phyloP scores from a whole-genome alignment of 2,113 vertebrate species.

The Scytalopus superciliaris region DNA sequence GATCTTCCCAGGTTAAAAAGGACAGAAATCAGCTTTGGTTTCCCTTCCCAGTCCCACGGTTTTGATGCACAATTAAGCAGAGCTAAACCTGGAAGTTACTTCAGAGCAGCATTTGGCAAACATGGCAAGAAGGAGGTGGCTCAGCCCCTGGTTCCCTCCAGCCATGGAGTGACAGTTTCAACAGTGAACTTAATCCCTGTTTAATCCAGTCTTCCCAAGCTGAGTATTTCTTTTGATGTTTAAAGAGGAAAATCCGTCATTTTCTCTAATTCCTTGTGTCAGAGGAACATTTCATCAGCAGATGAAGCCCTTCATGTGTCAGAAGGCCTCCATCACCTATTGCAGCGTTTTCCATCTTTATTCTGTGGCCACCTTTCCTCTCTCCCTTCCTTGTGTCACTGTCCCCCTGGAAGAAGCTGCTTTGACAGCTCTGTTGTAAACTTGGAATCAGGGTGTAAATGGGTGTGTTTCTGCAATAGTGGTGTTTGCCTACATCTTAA shows the following conservation, averaged over 20 bases:
- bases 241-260: neutral
- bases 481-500: neutral
- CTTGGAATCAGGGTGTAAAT: neutral
- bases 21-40: neutral
- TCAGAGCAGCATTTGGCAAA: neutral
- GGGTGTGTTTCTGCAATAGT: neutral
- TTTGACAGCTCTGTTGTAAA: neutral
- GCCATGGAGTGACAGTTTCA: neutral
- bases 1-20: neutral
- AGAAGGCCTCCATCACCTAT: neutral
- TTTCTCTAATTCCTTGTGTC: conserved; percentile 28
- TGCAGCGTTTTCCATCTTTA: neutral
- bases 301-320: neutral
- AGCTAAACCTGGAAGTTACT: neutral
- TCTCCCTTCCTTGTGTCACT: neutral
- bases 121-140: neutral
- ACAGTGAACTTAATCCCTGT: conserved; percentile 15
- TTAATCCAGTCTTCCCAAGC: conserved; percentile 40
- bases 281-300: neutral
- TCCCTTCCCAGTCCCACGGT: neutral
- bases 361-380: neutral
- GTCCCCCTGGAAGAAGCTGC: neutral
- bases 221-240: conserved; percentile 48
- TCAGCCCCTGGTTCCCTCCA: neutral
- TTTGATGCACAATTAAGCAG: neutral